phyloP scores from a whole-genome alignment of 2,888 invertebrate genomes.

The Tetragonula carbonaria region DNA sequence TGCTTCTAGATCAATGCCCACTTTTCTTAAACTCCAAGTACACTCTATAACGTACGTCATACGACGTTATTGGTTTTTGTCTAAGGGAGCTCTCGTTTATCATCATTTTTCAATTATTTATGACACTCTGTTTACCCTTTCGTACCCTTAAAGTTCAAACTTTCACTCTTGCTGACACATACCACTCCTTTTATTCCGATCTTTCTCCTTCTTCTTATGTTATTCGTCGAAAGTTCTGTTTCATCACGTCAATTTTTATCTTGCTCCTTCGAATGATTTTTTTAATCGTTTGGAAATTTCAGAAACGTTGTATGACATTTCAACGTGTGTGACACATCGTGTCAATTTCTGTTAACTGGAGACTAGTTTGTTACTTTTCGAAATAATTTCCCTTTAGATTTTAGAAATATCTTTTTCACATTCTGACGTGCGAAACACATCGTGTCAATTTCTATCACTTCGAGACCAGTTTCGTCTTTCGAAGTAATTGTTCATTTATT shows the following conservation, averaged over 20 bases:
- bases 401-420: too few species aligned
- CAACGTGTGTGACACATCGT: too few species aligned
- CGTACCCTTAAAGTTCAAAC: neutral
- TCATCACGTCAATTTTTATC: neutral
- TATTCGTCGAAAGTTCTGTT: neutral
- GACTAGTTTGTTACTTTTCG: too few species aligned
- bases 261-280: too few species aligned
- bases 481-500: neutral
- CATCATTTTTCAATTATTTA: slow-evolving; percentile 8
- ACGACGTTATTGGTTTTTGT: neutral
- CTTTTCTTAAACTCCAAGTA: neutral
- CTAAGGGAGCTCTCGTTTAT: neutral
- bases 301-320: neutral
- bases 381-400: too few species aligned
- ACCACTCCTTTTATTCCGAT: neutral
- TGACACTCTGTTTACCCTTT: neutral
- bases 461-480: neutral
- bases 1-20: slow-evolving; percentile 18
- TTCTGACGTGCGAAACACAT: too few species aligned
- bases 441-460: too few species aligned
- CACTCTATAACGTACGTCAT: neutral
- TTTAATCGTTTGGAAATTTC: too few species aligned
- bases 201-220: neutral
- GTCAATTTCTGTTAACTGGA: too few species aligned
- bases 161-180: neutral